Evolutionary conservation across 2,797 vertebrate species (phyloP).

Genomic region (Crenichthys baileyi): DNA sequence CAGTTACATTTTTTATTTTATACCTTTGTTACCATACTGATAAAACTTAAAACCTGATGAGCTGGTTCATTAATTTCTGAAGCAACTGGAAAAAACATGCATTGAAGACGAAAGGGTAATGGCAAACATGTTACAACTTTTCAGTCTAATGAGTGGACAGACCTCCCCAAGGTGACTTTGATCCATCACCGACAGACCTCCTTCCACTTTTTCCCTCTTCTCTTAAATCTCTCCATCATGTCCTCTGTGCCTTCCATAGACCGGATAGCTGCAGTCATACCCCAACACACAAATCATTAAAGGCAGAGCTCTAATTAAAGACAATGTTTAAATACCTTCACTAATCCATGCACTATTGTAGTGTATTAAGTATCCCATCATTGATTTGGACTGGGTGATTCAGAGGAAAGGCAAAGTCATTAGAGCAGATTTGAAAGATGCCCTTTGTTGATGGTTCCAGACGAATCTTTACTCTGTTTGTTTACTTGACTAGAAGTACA

Average conservation of each 20-base stretch:
- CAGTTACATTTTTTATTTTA: neutral
- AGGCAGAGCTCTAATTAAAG: conserved; percentile 74
- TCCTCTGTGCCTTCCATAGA: conserved; percentile 30
- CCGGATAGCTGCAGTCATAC: conserved; percentile 10
- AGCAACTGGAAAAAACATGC: conserved; percentile 46
- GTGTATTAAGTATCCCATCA: conserved; percentile 65
- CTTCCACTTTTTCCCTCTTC: conserved; percentile 9
- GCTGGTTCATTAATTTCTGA: conserved; percentile 46
- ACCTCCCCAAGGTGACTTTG: conserved; percentile 77
- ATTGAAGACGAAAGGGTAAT: conserved; percentile 47
- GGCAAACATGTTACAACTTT: conserved; percentile 43
- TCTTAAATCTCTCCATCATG: conserved; percentile 16
- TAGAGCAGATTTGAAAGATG: conserved; percentile 67
- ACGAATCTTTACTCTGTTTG: conserved; percentile 43
- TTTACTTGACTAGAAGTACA: conserved; percentile 45
- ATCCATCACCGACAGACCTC: conserved; percentile 52
- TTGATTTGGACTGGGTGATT: conserved; percentile 69
- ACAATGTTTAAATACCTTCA: conserved; percentile 74
- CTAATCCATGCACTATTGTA: conserved; percentile 78
- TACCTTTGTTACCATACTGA: conserved; percentile 2
- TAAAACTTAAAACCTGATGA: conserved; percentile 18
- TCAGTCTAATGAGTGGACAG: conserved; percentile 66
- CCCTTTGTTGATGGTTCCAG: conserved; percentile 36
- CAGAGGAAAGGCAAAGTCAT: conserved; percentile 71
- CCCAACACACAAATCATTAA: conserved; percentile 46